Evolutionary conservation across 2,113 vertebrate genomes (phyloP), one percentile per base, ranked within the genome.

Genomic region (Aspiorhynchus laticeps): DNA sequence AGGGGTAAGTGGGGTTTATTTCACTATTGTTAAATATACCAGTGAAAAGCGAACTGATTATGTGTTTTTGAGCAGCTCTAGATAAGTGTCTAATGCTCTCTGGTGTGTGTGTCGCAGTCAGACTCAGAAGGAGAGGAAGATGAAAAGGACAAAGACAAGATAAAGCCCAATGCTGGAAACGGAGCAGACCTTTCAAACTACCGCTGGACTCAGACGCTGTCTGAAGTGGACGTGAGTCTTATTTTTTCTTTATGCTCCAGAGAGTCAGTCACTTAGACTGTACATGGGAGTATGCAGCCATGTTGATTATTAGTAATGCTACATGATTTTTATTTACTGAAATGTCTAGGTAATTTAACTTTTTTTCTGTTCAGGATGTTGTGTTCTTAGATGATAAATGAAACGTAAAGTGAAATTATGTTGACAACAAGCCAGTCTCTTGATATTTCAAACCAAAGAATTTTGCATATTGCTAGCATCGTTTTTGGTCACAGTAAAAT

Each of bases 111-210:
- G 11, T 26, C 41, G 53, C 87, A 96, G 94, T 93, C 95, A 1
- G 96, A 96, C 0, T 96, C 96, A 0, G 97, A 97, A 0, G 98
- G 96, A 79, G 98, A 99, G 69, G 98, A 99, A 59, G 98, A 99
- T 19, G 98, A 98, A 91, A 99, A 99, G 87, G 98, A 99, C 90
- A 99, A 98, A 91, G 97, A 95, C 59, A 99, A 99, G 90, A 93
- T 99, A 69, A 99, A 97, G 91, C 98, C 98, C 15, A 99, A 99
- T 71, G 86, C 96, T 24, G 98, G 97, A 65, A 99, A 99, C 0
- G 98, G 98, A 87, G 98, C 97, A 7, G 98, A 99, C 86, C 93
- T 99, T 89, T 94, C 96, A 4, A 93, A 92, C 91, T 99, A 99
- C 63, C 97, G 97, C 89, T 99, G 98, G 98, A 99, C 97, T 2